Conservation (phyloP, 2,113 vertebrate species). For the Muntiacus reevesi region DNA sequence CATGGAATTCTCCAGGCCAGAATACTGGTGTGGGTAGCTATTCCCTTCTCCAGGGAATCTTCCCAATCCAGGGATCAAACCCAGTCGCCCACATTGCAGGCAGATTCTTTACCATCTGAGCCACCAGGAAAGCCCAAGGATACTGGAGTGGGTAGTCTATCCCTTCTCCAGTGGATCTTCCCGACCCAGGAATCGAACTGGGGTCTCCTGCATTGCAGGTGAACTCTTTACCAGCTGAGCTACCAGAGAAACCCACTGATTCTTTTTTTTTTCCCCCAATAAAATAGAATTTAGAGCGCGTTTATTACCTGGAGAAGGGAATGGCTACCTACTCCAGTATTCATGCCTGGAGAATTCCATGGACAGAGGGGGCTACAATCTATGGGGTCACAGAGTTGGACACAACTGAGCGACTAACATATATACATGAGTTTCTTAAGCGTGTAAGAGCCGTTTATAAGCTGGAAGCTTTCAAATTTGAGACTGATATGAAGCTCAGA, state of each 20-base stretch:
- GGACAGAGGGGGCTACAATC: not conserved
- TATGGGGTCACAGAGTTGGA: not conserved
- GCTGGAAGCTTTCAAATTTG: not conserved
- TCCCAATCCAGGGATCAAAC: not conserved
- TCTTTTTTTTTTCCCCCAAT: not conserved
- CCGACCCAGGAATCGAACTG: not conserved
- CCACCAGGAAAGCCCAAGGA: not conserved
- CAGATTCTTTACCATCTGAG: not conserved
- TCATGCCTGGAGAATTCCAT: not conserved
- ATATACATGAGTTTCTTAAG: not conserved
- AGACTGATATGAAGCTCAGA: not conserved
- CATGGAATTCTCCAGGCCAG: not conserved
- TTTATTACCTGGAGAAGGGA: not conserved
- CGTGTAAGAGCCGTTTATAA: not conserved
- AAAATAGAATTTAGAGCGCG: not conserved
- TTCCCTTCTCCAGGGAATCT: not conserved
- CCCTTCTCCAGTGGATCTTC: not conserved
- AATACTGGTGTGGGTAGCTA: not conserved
- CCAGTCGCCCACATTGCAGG: not conserved
- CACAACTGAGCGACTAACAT: accelerated
- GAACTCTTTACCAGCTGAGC: not conserved
- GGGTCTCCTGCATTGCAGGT: not conserved
- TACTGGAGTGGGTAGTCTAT: not conserved
- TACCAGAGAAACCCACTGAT: not conserved
- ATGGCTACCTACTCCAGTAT: not conserved